Base-by-base conservation (phyloP, 2,113 vertebrate genomes). In the Motacilla alba region DNA sequence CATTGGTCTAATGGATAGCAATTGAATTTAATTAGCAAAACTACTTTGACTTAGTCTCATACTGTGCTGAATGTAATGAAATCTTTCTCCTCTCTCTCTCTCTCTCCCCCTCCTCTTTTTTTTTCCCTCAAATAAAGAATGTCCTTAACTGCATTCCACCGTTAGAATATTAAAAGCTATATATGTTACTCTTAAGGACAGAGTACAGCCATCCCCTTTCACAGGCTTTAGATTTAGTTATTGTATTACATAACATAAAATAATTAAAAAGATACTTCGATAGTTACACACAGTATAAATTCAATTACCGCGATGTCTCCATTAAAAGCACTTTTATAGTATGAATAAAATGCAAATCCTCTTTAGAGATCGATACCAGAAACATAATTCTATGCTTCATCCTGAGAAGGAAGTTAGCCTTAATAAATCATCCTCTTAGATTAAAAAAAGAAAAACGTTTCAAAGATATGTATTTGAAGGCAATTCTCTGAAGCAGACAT, bases 11-110 rank as follows among this genome's bases (percentile, higher is more conserved):
- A 99, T 99, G 99, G 99, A 99, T 98, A 98, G 98, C 98, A 97
- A 98, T 98, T 98, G 98, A 99, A 99, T 99, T 99, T 99, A 99
- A 99, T 99, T 99, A 99, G 98, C 98, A 98, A 98, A 98, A 99
- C 98, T 99, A 98, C 98, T 99, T 98, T 98, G 99, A 99, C 98
- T 98, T 98, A 97, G 97, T 97, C 97, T 97, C 98, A 98, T 97
- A 98, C 98, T 97, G 97, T 96, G 97, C 97, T 97, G 97, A 98
- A 97, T 97, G 97, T 98, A 98, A 98, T 98, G 98, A 98, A 98
- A 98, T 98, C 97, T 97, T 97, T 91, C 94, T 95, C 94, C 92
- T 96, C 94, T 94, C 83, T 94, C 79, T n/a, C 35, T 28, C 68
- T 27, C 43, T 14, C 44, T 20, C 3, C 3, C 19, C 5, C 3